Base-by-base conservation (phyloP, 2,797 vertebrate genomes). In the Xenopus petersii region DNA sequence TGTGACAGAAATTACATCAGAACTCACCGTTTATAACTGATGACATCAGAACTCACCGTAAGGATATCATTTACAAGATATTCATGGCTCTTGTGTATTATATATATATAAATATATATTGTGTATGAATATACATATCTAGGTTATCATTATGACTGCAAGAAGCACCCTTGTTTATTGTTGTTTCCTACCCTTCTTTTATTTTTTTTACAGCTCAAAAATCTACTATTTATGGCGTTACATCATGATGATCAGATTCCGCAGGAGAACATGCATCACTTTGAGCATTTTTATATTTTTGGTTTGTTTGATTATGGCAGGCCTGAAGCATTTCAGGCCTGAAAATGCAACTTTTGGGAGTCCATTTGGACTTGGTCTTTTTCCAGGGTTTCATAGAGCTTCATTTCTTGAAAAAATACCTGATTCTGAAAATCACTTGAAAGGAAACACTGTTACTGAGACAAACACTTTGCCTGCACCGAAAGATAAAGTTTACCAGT, bases 241-340 rank as follows among this genome's bases (percentile, higher is more conserved):
- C 91, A 90, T 87, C 90, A 91, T 89, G 88, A 99, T 99, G 97
- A 94, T 93, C 84, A 94, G 95, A 87, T 93, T 98, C 84, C 94
- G 91, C 79, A 93, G 93, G 81, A 98, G 91, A 87, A 90, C 93
- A 13, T 98, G 93, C 83, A 83, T 94, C 83, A 81, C 91, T 68
- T 88, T 95, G 58, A 83, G 90, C 15, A 89, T 92, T 70, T 88
- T 98, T 83, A 87, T 93, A 80, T 86, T 96, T 48, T 89, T 96
- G 69, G 81, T 97, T 79, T 93, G 96, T 79, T 87, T 91, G 64
- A 77, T 97, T 80, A 93, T 94, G 61, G 88, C 94, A 84, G 87
- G 95, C 67, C 86, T 98, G 83, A 98, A 95, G 89, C 88, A 89
- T 1, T 80, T 97, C 33, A 87, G 89, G 70, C 94, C 93, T 49